Evolutionary conservation across 2,888 invertebrate genomes (phyloP).

Genomic region (Corythucha ciliata): DNA sequence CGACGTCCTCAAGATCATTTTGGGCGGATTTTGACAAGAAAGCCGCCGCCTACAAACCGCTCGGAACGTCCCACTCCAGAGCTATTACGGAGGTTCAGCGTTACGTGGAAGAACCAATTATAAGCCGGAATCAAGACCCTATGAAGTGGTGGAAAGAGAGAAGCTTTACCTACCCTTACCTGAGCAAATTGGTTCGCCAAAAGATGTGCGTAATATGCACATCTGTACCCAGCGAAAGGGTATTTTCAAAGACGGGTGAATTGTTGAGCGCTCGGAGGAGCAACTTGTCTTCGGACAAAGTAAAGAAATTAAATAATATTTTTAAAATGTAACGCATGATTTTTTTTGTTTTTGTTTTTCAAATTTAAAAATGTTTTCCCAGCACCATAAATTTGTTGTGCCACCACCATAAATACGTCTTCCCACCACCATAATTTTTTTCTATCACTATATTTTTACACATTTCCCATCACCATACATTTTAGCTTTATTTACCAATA

Average conservation of each 20-base stretch:
- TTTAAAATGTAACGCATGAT: too few relatives aligned
- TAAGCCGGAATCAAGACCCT: conserved; percentile 25
- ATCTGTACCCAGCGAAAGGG: conserved; percentile 36
- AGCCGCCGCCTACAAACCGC: conserved; percentile 11
- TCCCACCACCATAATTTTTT: too few relatives aligned
- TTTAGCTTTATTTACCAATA: too few relatives aligned
- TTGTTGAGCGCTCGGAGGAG: conserved; percentile 34
- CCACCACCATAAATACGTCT: too few relatives aligned
- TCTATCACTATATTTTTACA: too few relatives aligned
- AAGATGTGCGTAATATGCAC: conserved; percentile 34
- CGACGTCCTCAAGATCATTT: conserved; percentile 9
- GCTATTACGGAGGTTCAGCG: conserved; percentile 29
- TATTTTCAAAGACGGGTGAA: conserved; percentile 36
- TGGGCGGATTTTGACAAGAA: conserved; percentile 24
- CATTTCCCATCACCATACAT: too few relatives aligned
- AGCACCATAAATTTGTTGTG: too few relatives aligned
- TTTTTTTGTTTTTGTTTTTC: too few relatives aligned
- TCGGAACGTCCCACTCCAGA: conserved; percentile 20
- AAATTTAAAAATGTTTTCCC: too few relatives aligned
- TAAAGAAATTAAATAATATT: too few relatives aligned
- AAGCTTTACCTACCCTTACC: conserved; percentile 28
- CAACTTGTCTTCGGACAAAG: conserved; percentile 29
- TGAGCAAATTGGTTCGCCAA: conserved; percentile 31
- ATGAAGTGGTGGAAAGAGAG: conserved; percentile 33
- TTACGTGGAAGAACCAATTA: conserved; percentile 27